Evolutionary conservation across 2,113 vertebrate genomes (phyloP).

Genomic region (Casuarius casuarius): DNA sequence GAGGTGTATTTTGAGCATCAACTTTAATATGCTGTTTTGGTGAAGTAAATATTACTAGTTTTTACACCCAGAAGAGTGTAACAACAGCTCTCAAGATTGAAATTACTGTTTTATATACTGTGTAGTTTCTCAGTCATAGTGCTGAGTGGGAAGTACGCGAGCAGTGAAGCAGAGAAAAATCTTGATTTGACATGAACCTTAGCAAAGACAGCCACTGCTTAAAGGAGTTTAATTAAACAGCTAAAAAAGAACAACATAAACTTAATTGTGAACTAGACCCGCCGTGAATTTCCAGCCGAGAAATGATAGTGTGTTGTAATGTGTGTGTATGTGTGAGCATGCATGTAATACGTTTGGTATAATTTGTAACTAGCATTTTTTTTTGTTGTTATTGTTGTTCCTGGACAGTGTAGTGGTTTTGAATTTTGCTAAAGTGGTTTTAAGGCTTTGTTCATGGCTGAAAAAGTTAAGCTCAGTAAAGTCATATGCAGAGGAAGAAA

Average conservation of each 20-base stretch:
- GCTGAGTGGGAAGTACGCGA: neutral
- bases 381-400: neutral
- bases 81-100: neutral
- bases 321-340: slow-evolving; percentile 4
- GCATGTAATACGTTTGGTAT: neutral
- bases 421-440: slow-evolving; percentile 18
- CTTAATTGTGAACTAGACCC: neutral
- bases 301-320: neutral
- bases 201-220: neutral
- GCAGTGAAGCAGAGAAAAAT: neutral
- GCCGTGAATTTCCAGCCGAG: slow-evolving; percentile 19
- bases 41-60: slow-evolving; percentile 28
- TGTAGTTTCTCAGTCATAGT: neutral
- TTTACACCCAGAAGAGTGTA: slow-evolving; percentile 9
- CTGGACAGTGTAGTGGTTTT: slow-evolving; percentile 29
- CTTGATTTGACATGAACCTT: slow-evolving; percentile 21
- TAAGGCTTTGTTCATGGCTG: slow-evolving; percentile 29
- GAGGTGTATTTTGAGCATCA: neutral
- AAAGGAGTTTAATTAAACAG: slow-evolving; percentile 55
- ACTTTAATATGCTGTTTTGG: neutral
- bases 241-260: slow-evolving; percentile 49
- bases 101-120: neutral
- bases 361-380: neutral
- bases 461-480: slow-evolving; percentile 43
- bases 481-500: neutral